Evolutionary conservation across 2,113 vertebrate genomes (phyloP), one percentile per base, ranked within the genome.

Genomic region (Microtus ochrogaster): DNA sequence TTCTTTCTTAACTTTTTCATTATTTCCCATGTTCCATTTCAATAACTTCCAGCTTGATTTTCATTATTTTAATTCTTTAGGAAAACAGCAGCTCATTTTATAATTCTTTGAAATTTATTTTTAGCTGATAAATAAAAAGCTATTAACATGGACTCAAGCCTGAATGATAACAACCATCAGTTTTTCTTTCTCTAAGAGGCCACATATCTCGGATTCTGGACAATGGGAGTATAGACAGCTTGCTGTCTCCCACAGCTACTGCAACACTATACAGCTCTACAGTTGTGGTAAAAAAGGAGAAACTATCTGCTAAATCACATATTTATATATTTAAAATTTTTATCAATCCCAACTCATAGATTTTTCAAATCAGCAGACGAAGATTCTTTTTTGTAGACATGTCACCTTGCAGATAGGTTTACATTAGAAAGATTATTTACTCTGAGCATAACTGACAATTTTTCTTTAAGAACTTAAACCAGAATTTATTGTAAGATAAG

Each of bases 261-360:
- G 0, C 0, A 13, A 2, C 10, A 11, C 19, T n/a, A 21, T 1
- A 30, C 2, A 28, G 4, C 3, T 0, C 5, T 26, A 1, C 0
- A 2, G 63, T 28, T 30, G 12, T 7, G 5, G 1, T 3, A 28
- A 28, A 76, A 77, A 21, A 49, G 0, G 7, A 21, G 33, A 44
- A 44, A 30, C 12, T 21, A 28, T 55, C 52, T 19, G 7, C 12
- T 70, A 11, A 6, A 26, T 22, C 17, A 19, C 7, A 39, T 26
- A 13, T 86, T 12, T 66, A 58, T 33, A 78, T 55, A 17, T 78
- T 58, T 41, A 8, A n/a, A 33, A 5, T 21, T 49, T 5, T 17
- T n/a, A 41, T 17, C 22, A 41, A 41, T 2, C 7, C 21, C 44
- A 68, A 52, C 28, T 2, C 24, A n/a, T 2, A 47, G 11, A 36